Evolutionary conservation across 2,797 vertebrate genomes (phyloP), one percentile per base, ranked within the genome.

Genomic region (Hyperoplus lanceolatus): DNA sequence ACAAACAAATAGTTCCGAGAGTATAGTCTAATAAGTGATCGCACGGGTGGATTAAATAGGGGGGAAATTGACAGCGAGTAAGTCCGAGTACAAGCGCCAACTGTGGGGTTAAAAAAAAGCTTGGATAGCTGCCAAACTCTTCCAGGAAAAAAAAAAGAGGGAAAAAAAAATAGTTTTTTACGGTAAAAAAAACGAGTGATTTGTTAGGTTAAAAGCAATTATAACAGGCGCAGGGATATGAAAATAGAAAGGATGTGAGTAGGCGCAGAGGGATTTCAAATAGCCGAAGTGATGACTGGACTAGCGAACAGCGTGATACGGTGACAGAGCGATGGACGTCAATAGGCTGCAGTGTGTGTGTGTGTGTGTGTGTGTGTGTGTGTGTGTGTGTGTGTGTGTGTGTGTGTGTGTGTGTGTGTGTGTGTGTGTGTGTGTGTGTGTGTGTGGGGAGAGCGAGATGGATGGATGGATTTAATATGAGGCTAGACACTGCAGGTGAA

Each of bases 251-350:
- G 45, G 62, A 63, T 38, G 80, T 6, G 65, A 29, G 29, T 29
- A 29, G 29, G 56, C 1, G 36, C 49, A 51, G 75, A 69, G 56
- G 39, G 54, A 54, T 46, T 38, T 4, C 59, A 16, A 61, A 48
- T 55, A 85, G 60, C 62, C 67, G 61, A 36, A 50, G 50, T 48
- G 79, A 80, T 79, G 83, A 83, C 81, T 76, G 82, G 84, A 88
- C 75, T 79, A 4, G 70, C 80, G 78, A 77, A 48, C 72, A 60
- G 79, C 73, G 71, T 62, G 82, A 77, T 68, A 78, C 39, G 75
- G 80, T 76, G 88, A 79, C 82, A 80, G 82, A 81, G 76, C 65
- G 77, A 45, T 11, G 79, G 82, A 87, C 84, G 90, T 86, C 84
- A 85, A 86, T 56, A 66, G 83, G 78, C 64, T 79, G 77, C 59